A percentile compares a stretch with the other conserved stretches of the same genome.
phyloP scores from a whole-genome alignment of 2,888 invertebrate genomes.

The Lagria hirta region DNA sequence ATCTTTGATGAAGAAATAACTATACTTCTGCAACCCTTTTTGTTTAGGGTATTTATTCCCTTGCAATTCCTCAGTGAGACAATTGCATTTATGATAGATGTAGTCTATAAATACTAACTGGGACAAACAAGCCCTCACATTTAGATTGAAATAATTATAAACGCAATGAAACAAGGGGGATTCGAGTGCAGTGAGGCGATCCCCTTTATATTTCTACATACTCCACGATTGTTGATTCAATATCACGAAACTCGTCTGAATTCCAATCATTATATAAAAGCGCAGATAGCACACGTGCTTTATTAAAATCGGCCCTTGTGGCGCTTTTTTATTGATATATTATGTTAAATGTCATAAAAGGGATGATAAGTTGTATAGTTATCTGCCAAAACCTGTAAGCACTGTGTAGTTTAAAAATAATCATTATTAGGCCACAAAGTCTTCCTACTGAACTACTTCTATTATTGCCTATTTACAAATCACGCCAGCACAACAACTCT shows the following conservation, averaged over 20 bases:
- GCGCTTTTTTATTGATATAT: constrained; percentile 46
- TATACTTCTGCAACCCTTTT: constrained; percentile 22
- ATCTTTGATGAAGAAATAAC: too few species aligned
- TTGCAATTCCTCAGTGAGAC: constrained; percentile 31
- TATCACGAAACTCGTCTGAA: constrained; percentile 29
- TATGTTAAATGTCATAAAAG: constrained; percentile 42
- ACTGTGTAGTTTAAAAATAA: constrained; percentile 36
- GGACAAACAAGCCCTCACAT: constrained; percentile 42
- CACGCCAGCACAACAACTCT: too few species aligned
- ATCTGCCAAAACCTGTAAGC: constrained; percentile 51
- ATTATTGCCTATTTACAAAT: too few species aligned
- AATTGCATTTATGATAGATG: constrained; percentile 44
- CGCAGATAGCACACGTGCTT: constrained; percentile 36
- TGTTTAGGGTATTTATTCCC: constrained; percentile 32
- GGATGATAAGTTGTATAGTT: constrained; percentile 41
- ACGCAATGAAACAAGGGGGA: constrained; percentile 49
- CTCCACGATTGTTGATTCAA: constrained; percentile 37
- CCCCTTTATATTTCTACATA: constrained; percentile 38
- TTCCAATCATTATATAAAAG: constrained; percentile 30
- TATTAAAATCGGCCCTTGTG: constrained; percentile 31
- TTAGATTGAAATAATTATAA: constrained; percentile 49
- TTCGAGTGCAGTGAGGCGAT: constrained; percentile 38
- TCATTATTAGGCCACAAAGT: too few species aligned
- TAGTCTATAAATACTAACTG: constrained; percentile 46
- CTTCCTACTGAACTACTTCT: too few species aligned